These are phyloP conservation scores for Chydorus sphaericus DNA, from an alignment of 2,888 invertebrate genomes.

Conservation along the genomic window DNA sequence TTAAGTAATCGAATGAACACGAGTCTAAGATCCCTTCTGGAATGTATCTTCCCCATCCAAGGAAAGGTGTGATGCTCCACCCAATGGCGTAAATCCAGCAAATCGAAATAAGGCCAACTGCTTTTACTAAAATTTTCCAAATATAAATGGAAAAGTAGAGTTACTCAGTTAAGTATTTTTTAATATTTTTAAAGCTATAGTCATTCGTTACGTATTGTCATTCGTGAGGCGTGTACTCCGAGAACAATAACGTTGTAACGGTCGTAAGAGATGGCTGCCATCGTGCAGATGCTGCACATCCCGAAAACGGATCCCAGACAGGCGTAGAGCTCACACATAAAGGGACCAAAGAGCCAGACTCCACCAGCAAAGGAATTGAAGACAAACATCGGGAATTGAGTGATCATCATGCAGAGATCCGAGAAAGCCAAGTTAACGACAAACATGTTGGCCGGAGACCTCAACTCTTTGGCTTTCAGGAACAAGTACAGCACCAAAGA, in stretches of 20 bases:
- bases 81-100: slow-evolving; percentile 29
- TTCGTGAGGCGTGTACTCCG: slow-evolving; percentile 20
- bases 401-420: slow-evolving; percentile 76
- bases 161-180: neutral
- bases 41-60: slow-evolving; percentile 30
- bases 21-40: slow-evolving; percentile 33
- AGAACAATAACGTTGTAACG: slow-evolving; percentile 32
- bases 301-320: slow-evolving; percentile 31
- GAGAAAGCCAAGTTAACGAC: slow-evolving; percentile 84
- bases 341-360: slow-evolving; percentile 26
- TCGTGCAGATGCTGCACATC: slow-evolving; percentile 31
- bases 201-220: slow-evolving; percentile 3
- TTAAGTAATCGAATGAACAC: slow-evolving; percentile 37
- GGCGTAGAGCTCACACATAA: slow-evolving; percentile 30
- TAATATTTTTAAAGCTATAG: neutral
- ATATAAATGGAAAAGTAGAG: neutral
- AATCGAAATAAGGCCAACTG: slow-evolving; percentile 25
- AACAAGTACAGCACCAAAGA: slow-evolving; percentile 60
- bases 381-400: slow-evolving; percentile 27
- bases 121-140: slow-evolving; percentile 26
- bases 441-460: slow-evolving; percentile 80
- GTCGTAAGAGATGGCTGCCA: slow-evolving; percentile 30
- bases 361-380: slow-evolving; percentile 28
- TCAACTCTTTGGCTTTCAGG: slow-evolving; percentile 52
- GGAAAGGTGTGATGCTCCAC: slow-evolving; percentile 29